Base-by-base conservation (phyloP, 2,888 invertebrate genomes). In the Philhelius pedissequus region DNA sequence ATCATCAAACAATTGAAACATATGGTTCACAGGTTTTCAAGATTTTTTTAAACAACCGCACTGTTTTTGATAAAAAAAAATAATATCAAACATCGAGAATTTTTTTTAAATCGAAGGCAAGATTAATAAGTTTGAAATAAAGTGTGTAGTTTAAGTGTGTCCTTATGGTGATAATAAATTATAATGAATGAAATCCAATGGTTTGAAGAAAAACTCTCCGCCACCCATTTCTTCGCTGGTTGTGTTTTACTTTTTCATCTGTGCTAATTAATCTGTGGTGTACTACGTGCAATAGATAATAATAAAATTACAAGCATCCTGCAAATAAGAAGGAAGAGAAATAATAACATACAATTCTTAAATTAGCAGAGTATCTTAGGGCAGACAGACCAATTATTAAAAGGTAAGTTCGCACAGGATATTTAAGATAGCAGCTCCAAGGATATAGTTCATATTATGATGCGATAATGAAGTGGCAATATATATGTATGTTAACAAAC, bases 181-280 rank as follows among this genome's bases (percentile, higher is more conserved):
- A 79, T 52, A 66, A 83, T 79, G 83, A 69, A 74, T 74, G 58
- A 74, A 64, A 50, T 52, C 52, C 40, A 62, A 73, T 38, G 68
- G 77, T 38, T 54, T 30, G 4, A 66, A 38, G 35, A 68, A 6
- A 64, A 66, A 58, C 58, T 52, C 58, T 30, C 22, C 11, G 45
- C 70, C 11, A 52, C 70, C 50, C 45, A n/a, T 22, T 15, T 9
- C 9, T 52, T 45, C 48, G 20, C 7, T 58, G 22, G 6, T 13
- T 56, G 48, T 27, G 62, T 58, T 74, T 69, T 32, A 79, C 66
- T 74, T 60, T 43, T 58, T 35, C 15, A 35, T 56, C 35, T 64
- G 38, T 70, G 27, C 30, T 38, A 83, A 70, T 50, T 66, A 66
- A 38, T 20, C 20, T 71, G 13, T 32, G n/a, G 27, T 25, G 18